A percentile compares a stretch with the other conserved stretches of the same genome.
phyloP scores from a whole-genome alignment of 2,888 invertebrate species.

The Drosophila leonis region DNA sequence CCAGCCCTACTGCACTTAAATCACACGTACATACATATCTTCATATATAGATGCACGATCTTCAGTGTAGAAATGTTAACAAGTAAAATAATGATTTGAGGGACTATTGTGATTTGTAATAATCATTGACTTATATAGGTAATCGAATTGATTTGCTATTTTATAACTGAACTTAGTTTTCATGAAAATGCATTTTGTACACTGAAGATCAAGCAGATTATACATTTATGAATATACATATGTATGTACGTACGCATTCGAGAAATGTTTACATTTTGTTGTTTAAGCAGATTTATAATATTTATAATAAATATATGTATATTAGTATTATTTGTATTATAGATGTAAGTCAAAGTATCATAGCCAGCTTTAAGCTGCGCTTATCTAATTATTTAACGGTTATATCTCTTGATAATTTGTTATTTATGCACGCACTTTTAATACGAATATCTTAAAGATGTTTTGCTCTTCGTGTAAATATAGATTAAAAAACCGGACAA shows the following conservation, averaged over 20 bases:
- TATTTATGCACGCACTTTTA: slow-evolving; percentile 56
- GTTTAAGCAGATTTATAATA: slow-evolving; percentile 50
- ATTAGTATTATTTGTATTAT: slow-evolving; percentile 40
- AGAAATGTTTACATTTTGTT: slow-evolving; percentile 42
- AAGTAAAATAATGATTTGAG: neutral
- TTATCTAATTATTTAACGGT: slow-evolving; percentile 51
- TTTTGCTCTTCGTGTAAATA: slow-evolving; percentile 62
- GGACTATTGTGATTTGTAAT: neutral
- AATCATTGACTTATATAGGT: slow-evolving; percentile 3
- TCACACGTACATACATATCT: slow-evolving; percentile 25
- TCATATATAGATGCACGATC: slow-evolving; percentile 22
- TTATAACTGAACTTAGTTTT: neutral
- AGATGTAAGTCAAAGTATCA: slow-evolving; percentile 53
- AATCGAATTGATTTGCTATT: neutral
- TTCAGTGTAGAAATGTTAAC: slow-evolving; percentile 7
- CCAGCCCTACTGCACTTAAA: slow-evolving; percentile 32
- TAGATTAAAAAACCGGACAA: slow-evolving; percentile 72
- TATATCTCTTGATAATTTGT: slow-evolving; percentile 50
- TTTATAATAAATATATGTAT: slow-evolving; percentile 24
- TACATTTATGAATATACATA: slow-evolving; percentile 9
- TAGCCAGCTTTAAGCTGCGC: slow-evolving; percentile 66
- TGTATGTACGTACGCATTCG: slow-evolving; percentile 17
- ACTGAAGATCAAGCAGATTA: slow-evolving; percentile 16
- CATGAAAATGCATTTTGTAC: slow-evolving; percentile 10
- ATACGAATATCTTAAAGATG: slow-evolving; percentile 70